Evolutionary conservation across 2,113 vertebrate species (phyloP).

Genomic region (Damaliscus lunatus): DNA sequence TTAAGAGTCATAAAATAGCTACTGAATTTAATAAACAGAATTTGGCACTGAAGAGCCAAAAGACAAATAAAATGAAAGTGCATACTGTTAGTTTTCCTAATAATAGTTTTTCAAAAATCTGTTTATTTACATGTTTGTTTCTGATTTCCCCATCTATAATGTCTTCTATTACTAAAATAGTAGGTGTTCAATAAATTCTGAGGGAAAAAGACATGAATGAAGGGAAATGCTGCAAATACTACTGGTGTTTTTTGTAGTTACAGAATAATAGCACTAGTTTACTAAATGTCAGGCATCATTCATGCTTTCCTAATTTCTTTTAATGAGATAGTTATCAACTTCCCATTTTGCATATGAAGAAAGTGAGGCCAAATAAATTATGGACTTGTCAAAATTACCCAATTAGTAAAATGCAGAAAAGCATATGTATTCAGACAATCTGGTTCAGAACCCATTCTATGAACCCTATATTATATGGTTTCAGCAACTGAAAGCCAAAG

Average conservation of each 20-base stretch:
- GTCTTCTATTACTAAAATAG: neutral
- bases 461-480: neutral
- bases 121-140: neutral
- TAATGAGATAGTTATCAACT: neutral
- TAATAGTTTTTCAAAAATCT: neutral
- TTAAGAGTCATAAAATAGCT: neutral
- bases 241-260: neutral
- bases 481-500: neutral
- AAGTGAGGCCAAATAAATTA: neutral
- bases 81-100: neutral
- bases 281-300: neutral
- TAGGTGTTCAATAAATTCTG: neutral
- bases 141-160: neutral
- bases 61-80: neutral
- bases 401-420: neutral
- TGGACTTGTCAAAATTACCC: neutral
- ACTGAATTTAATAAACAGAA: neutral
- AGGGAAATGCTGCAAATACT: neutral
- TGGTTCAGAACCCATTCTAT: neutral
- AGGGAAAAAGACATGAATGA: slow-evolving; percentile 4
- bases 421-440: neutral
- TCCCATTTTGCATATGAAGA: neutral
- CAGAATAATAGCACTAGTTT: neutral
- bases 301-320: neutral
- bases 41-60: neutral